Base-by-base conservation (phyloP, 2,888 invertebrate genomes). In the Megamerina dolium region DNA sequence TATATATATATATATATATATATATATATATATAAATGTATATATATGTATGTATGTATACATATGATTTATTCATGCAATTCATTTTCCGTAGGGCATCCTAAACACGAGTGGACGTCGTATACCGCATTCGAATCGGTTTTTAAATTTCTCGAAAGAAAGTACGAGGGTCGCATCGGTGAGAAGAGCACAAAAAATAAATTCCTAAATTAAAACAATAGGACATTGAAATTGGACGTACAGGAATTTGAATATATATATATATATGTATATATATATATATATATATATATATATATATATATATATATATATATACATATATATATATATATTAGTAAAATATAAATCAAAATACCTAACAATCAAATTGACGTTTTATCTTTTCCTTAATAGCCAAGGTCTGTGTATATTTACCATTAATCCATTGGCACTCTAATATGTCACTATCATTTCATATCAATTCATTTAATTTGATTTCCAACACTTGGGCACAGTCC, bases 21-120 rank as follows among this genome's bases (percentile, higher is more conserved):
- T n/a, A n/a, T n/a, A n/a, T n/a, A n/a, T n/a, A n/a, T n/a, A n/a
- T n/a, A n/a, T n/a, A n/a, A n/a, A n/a, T n/a, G n/a, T n/a, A n/a
- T n/a, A n/a, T n/a, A n/a, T n/a, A n/a, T n/a, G n/a, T n/a, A n/a
- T n/a, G n/a, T n/a, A n/a, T n/a, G n/a, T n/a, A n/a, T n/a, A n/a
- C n/a, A n/a, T n/a, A n/a, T n/a, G n/a, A n/a, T n/a, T n/a, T n/a
- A 13, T 31, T 31, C 5, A 16, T 38, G 19, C 16, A 34, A 21
- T 40, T 41, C 5, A 27, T 36, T 37, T 14, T 33, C 73, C 69
- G 5, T 75, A 66, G 81, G 82, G 69, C 78, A 80, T 56, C 67
- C 72, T 21, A 77, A 79, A 59, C 85, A 85, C 64, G 84, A 84
- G 61, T 80, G 82, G 81, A 83, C 83, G 13, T 83, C 83, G 3